Base-by-base conservation (phyloP, 2,888 invertebrate genomes). In the Carcina quercana region DNA sequence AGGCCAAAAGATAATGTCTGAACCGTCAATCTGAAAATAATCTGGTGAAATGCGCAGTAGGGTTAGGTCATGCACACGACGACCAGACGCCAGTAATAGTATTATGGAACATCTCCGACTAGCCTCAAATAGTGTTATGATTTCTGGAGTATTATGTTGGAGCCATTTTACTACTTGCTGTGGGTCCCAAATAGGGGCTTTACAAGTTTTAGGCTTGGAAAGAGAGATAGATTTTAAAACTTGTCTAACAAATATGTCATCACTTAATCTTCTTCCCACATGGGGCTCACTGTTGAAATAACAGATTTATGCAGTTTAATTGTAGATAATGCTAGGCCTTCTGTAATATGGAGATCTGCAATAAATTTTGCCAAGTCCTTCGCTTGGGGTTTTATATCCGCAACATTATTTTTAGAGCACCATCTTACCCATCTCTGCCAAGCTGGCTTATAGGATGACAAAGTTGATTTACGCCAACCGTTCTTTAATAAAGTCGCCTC, bases 291-390 rank as follows among this genome's bases (percentile, higher is more conserved):
- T 2, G 45, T 37, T 2, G 38, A 28, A 25, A 44, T 38, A 5
- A 39, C 41, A 2, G 46, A 49, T 29, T 46, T 46, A 35, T 46
- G 46, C 2, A 49, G 40, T 0, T 42, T 25, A 31, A 45, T 47
- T 10, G 45, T 38, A 6, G 41, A 24, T 15, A 40, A 40, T 2
- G 46, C 35, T 11, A 48, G 27, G 4, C 17, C 6, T 14, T 45
- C 30, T 5, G 15, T 24, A 5, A 40, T 5, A 27, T 30, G 37
- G 10, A 45, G 21, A 12, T 42, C 14, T 6, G 34, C 40, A 25
- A 45, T 28, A 14, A 38, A 45, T 11, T 37, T 29, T 5, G 44
- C 43, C 13, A 45, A 32, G 4, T 30, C 20, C 6, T 29, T 11
- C 5, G 37, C 30, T 15, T 10, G 2, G 0, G 43, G 42, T 6